phyloP scores from a whole-genome alignment of 2,113 vertebrate genomes.

The Neogobius melanostomus region DNA sequence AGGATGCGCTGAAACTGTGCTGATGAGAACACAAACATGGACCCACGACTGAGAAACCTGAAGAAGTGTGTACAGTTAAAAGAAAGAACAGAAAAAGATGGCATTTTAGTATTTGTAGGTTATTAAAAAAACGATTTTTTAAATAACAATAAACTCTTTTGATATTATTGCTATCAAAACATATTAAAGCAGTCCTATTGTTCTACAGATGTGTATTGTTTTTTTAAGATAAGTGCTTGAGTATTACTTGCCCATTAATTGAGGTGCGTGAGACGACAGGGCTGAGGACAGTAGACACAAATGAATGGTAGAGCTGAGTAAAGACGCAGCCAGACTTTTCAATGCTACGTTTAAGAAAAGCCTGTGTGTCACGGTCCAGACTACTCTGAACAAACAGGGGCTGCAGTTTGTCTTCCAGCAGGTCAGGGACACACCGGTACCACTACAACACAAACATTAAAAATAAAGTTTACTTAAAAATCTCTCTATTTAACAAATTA shows the following conservation, averaged over 20 bases:
- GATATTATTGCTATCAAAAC: no score
- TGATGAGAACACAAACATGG: conserved; percentile 96
- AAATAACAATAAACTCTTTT: no score
- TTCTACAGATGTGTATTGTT: no score
- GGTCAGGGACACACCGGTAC: conserved; percentile 88
- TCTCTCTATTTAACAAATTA: no score
- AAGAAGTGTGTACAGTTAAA: neutral
- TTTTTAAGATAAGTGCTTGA: neutral
- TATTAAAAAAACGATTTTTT: no score
- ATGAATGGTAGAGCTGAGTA: conserved; percentile 94
- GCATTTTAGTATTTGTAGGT: no score
- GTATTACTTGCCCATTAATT: conserved; percentile 90
- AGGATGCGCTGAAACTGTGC: conserved; percentile 92
- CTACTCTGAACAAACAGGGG: conserved; percentile 90
- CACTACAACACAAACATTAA: conserved; percentile 74
- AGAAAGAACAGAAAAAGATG: neutral
- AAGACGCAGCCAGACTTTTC: conserved; percentile 98
- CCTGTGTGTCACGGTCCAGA: conserved; percentile 87
- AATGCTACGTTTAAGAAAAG: conserved; percentile 88
- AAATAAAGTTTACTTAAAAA: no score
- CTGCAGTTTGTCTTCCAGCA: conserved; percentile 83
- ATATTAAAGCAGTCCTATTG: no score
- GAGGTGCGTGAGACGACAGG: conserved; percentile 95
- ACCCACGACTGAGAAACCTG: conserved; percentile 93
- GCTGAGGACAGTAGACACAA: conserved; percentile 91